phyloP scores from a whole-genome alignment of 2,113 vertebrate species.

The Glareola pratincola region DNA sequence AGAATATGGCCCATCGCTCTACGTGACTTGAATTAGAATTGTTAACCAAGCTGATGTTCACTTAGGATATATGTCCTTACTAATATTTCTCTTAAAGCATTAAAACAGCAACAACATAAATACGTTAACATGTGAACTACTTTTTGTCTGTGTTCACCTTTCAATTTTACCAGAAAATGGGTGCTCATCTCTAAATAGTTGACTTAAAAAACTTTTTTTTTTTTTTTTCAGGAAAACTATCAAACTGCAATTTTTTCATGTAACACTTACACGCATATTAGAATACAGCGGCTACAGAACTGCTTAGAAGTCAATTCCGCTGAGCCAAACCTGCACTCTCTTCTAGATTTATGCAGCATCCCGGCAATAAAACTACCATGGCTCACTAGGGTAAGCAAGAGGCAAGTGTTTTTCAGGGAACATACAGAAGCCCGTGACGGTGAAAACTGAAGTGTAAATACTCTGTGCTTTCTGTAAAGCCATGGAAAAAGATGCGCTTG shows the following conservation, averaged over 20 bases:
- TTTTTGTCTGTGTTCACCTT: neutral
- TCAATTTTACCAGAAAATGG: neutral
- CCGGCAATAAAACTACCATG: rapidly evolving
- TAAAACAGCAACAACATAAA: neutral
- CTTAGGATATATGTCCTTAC: neutral
- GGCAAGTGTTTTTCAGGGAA: neutral
- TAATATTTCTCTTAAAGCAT: neutral
- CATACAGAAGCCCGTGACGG: neutral
- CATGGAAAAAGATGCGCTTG: neutral
- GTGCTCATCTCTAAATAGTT: neutral
- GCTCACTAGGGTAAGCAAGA: neutral
- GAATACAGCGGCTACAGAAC: neutral
- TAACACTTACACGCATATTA: neutral
- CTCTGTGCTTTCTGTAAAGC: neutral
- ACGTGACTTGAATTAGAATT: neutral
- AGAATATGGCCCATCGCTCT: neutral
- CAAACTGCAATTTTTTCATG: neutral
- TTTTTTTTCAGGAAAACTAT: neutral
- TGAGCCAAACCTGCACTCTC: neutral
- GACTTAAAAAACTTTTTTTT: neutral
- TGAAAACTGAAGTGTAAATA: neutral
- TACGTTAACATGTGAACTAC: neutral
- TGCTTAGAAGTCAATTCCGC: neutral
- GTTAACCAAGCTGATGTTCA: neutral
- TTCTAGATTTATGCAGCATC: neutral